phyloP scores from a whole-genome alignment of 2,797 vertebrate genomes.

The Knipowitschia caucasica region DNA sequence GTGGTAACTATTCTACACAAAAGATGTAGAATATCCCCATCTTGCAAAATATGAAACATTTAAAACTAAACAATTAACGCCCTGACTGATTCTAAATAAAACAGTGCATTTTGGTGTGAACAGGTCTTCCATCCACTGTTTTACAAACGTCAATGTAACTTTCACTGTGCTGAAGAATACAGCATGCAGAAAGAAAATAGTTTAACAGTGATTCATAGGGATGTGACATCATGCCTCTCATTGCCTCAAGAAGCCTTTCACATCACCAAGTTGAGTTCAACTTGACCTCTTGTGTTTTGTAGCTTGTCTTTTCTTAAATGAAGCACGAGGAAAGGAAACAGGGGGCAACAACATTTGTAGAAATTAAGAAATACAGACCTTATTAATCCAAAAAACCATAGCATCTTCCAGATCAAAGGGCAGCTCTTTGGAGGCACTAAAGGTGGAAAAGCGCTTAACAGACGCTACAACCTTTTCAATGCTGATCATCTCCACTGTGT shows the following conservation, averaged over 20 bases:
- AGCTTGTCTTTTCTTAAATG: neutral
- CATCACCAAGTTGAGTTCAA: conserved; percentile 21
- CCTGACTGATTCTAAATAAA: no score
- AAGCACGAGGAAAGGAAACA: neutral
- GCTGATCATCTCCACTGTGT: conserved; percentile 99
- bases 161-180: neutral
- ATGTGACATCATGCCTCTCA: conserved; percentile 14
- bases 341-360: neutral
- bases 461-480: conserved; percentile 97
- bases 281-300: conserved; percentile 18
- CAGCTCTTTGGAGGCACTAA: conserved; percentile 96
- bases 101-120: no score
- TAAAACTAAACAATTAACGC: no score
- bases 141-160: neutral
- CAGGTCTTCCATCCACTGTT: neutral
- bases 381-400: conserved; percentile 99
- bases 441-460: conserved; percentile 95
- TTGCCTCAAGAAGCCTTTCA: conserved; percentile 26
- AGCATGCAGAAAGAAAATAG: neutral
- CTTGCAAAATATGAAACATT: no score
- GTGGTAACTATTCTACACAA: no score
- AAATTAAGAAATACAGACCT: conserved; percentile 73
- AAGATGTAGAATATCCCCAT: no score
- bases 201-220: conserved; percentile 26
- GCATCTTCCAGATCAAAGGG: conserved; percentile 97